phyloP scores from a whole-genome alignment of 2,113 vertebrate genomes.

The Semnopithecus entellus region DNA sequence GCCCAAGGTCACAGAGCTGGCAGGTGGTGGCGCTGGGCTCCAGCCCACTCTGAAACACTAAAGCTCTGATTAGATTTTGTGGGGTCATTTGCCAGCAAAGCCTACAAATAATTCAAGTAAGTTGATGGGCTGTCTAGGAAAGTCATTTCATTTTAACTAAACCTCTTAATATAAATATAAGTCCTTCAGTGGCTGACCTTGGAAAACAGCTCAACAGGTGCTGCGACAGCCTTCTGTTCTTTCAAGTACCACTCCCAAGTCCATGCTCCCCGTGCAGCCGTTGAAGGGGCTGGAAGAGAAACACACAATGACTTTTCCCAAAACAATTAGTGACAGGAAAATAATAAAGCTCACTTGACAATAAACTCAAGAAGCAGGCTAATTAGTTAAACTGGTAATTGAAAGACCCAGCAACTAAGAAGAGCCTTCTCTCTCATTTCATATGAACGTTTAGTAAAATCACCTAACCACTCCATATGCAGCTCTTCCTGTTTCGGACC shows the following conservation, averaged over 20 bases:
- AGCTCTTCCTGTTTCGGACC: not conserved
- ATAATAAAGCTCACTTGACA: not conserved
- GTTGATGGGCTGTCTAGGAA: not conserved
- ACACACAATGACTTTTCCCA: not conserved
- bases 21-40: accelerated
- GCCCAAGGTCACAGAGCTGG: not conserved
- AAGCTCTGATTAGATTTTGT: not conserved
- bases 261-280: not conserved
- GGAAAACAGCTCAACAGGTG: conserved; percentile 49
- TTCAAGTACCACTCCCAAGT: conserved; percentile 57
- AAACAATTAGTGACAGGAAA: not conserved
- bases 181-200: conserved; percentile 42
- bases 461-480: not conserved
- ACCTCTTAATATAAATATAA: not conserved
- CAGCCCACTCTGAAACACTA: not conserved
- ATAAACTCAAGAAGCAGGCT: not conserved
- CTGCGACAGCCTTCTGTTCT: conserved; percentile 5
- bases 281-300: not conserved
- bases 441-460: not conserved
- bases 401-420: not conserved
- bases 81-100: not conserved
- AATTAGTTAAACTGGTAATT: not conserved
- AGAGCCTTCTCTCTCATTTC: not conserved
- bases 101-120: not conserved
- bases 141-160: not conserved